Conservation (phyloP, 2,113 vertebrate genomes). For the Tachuris rubrigastra region DNA sequence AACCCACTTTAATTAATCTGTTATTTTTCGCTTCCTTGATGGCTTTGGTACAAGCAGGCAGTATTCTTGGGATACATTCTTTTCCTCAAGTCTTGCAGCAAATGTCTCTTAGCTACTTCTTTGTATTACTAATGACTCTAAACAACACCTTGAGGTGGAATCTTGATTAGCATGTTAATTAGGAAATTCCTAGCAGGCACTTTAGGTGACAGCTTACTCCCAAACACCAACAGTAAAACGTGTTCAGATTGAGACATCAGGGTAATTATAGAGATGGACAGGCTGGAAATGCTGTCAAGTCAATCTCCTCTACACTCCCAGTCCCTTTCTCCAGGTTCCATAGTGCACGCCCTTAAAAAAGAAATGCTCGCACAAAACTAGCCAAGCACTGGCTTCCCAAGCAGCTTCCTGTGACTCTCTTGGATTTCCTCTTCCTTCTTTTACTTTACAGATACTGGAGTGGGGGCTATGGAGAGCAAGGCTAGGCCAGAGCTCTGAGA, state of each 20-base stretch:
- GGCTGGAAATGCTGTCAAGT: not conserved
- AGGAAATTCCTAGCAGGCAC: not conserved
- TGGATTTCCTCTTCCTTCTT: not conserved
- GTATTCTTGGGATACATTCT: not conserved
- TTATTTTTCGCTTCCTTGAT: not conserved
- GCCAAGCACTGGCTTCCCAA: not conserved
- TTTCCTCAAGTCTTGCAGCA: not conserved
- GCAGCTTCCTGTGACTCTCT: not conserved
- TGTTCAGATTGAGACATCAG: constrained; percentile 29
- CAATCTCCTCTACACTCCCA: not conserved
- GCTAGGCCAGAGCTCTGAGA: not conserved
- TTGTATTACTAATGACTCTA: constrained; percentile 27
- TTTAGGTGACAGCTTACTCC: not conserved
- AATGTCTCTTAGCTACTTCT: not conserved
- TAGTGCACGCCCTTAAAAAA: not conserved
- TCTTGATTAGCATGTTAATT: constrained; percentile 47
- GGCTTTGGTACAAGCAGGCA: not conserved
- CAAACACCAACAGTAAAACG: not conserved
- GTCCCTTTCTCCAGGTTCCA: not conserved
- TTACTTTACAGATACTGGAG: not conserved
- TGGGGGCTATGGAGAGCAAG: not conserved
- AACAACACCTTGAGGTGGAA: constrained; percentile 40
- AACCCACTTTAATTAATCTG: not conserved
- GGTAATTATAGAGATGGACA: constrained; percentile 11
- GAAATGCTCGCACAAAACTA: not conserved